A percentile compares a stretch with the other conserved stretches of the same genome.
phyloP scores from a whole-genome alignment of 2,797 vertebrate genomes.

The Sebastes steindachneri region DNA sequence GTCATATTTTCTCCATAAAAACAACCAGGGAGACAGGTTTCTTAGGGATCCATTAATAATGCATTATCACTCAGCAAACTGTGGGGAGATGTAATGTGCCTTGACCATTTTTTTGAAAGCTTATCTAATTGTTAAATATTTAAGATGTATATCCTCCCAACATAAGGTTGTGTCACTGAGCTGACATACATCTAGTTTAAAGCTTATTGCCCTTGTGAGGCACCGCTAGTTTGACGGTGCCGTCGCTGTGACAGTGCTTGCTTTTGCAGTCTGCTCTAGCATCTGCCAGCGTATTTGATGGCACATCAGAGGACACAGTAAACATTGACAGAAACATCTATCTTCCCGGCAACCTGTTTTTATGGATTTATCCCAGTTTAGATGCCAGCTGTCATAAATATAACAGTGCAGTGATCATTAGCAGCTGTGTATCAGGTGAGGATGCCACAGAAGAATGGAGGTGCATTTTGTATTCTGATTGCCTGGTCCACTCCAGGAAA shows the following conservation, averaged over 20 bases:
- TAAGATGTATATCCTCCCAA: constrained; percentile 33
- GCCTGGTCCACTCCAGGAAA: constrained; percentile 25
- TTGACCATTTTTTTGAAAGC: constrained; percentile 31
- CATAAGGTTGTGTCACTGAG: constrained; percentile 49
- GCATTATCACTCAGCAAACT: constrained; percentile 36
- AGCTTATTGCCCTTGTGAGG: constrained; percentile 45
- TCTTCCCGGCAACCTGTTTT: constrained; percentile 50
- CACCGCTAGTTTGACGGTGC: background rate
- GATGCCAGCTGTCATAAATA: constrained; percentile 44
- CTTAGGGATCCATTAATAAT: constrained; percentile 49
- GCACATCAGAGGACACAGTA: constrained; percentile 65
- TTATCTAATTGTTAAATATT: constrained; percentile 61
- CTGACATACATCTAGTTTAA: constrained; percentile 39
- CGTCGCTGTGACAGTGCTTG: constrained; percentile 27
- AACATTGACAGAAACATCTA: constrained; percentile 70
- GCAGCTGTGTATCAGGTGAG: constrained; percentile 25
- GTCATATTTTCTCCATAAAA: constrained; percentile 4
- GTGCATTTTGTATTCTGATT: constrained; percentile 13
- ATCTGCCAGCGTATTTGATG: constrained; percentile 58
- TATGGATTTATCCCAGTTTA: constrained; percentile 48
- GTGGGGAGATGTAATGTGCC: constrained; percentile 32
- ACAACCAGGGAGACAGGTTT: constrained; percentile 14
- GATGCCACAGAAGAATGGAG: background rate
- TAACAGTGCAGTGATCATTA: constrained; percentile 31
- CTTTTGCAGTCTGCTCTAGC: constrained; percentile 54